Evolutionary conservation across 1,140 invertebrate species (phyloP).

Genomic region (Conopomorpha cramerella): DNA sequence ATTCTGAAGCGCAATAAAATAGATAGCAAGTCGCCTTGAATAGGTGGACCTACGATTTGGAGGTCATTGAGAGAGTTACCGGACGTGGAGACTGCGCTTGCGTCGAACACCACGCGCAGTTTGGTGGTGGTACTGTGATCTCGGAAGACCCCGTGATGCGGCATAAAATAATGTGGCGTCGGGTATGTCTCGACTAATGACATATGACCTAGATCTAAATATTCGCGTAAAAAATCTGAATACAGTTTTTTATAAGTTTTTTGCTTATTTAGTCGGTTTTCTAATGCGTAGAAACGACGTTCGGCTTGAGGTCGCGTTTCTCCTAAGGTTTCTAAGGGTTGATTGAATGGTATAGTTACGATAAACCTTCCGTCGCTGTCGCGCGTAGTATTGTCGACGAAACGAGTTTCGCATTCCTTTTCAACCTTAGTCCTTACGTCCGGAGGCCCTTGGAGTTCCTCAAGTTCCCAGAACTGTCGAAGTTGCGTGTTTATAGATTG

Average conservation of each 20-base stretch:
- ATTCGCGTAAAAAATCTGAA: conserved; percentile 28
- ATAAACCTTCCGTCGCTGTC: conserved; percentile 1
- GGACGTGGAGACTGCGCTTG: conserved; percentile 18
- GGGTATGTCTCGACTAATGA: conserved; percentile 2
- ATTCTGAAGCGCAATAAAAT: conserved; percentile 23
- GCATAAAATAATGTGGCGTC: conserved; percentile 8
- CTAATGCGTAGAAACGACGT: conserved; percentile 11
- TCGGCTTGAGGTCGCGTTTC: conserved; percentile 12
- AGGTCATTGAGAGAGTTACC: conserved; percentile 31
- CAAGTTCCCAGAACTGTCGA: conserved; percentile 3
- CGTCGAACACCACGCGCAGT: conserved; percentile 36
- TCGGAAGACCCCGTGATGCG: conserved; percentile 26
- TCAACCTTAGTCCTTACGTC: background rate
- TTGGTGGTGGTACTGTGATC: conserved; percentile 20
- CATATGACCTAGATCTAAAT: conserved; percentile 33
- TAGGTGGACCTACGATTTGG: conserved; percentile 24
- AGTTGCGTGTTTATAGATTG: conserved; percentile 1
- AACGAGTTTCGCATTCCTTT: background rate
- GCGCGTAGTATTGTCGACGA: conserved; percentile 1
- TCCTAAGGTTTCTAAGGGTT: conserved; percentile 6
- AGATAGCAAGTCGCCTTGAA: conserved; percentile 33
- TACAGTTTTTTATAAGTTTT: conserved; percentile 17
- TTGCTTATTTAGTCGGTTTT: conserved; percentile 8
- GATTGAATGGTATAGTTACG: conserved; percentile 1
- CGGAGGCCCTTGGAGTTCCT: background rate